Conservation (phyloP, 2,888 invertebrate species). For the Actias luna region DNA sequence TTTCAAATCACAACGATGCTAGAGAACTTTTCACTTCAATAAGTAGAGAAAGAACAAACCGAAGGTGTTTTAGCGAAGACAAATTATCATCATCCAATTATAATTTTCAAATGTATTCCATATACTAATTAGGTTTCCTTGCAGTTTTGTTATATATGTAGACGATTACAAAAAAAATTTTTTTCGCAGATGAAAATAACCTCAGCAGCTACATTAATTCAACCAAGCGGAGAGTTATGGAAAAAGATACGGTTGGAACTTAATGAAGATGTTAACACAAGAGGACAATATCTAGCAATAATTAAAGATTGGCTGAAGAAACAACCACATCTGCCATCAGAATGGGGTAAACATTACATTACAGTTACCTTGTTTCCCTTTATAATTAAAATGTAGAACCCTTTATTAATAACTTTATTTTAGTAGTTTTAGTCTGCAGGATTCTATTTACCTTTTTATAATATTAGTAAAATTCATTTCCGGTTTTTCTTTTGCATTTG, state of each 20-base stretch:
- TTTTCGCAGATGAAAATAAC: constrained; percentile 1
- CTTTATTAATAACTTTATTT: background rate
- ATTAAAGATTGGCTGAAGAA: constrained; percentile 85
- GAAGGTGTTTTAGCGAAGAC: too few species aligned
- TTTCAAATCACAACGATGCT: too few species aligned
- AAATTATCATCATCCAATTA: too few species aligned
- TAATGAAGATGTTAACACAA: constrained; percentile 83
- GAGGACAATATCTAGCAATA: constrained; percentile 78
- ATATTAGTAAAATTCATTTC: too few species aligned
- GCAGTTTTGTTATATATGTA: background rate
- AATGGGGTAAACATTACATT: constrained; percentile 63
- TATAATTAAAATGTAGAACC: background rate
- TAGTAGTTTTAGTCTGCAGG: too few species aligned
- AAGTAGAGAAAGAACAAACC: too few species aligned
- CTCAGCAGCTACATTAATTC: constrained; percentile 80
- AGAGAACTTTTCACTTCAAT: too few species aligned
- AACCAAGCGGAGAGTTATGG: constrained; percentile 85
- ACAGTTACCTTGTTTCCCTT: background rate
- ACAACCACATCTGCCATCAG: constrained; percentile 84
- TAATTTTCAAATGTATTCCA: too few species aligned
- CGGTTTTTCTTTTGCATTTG: too few species aligned
- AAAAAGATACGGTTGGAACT: constrained; percentile 84
- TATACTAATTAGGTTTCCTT: too few species aligned
- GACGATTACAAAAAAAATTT: too few species aligned
- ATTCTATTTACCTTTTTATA: too few species aligned